Evolutionary conservation across 2,113 vertebrate genomes (phyloP), one percentile per base, ranked within the genome.

Genomic region (Microcebus griseorufus): DNA sequence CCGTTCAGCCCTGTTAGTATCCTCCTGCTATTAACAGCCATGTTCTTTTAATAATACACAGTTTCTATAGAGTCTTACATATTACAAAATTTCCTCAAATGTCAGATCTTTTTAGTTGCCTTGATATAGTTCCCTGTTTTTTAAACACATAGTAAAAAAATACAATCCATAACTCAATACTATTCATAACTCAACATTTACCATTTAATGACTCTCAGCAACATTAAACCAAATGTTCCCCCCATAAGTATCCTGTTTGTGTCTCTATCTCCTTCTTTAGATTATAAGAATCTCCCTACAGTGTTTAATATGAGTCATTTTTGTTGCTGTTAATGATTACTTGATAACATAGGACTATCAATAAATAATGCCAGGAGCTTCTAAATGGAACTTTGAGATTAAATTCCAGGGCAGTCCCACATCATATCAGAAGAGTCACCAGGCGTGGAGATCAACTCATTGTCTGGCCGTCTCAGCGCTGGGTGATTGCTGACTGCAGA

Each of bases 231-330:
- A 45, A 81, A 65, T 70, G 2, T 3, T 45, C 20, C 4, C 20
- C 9, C 29, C 1, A 1, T n/a, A 55, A 17, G 3, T 83, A 69
- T 69, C 3, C 12, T 45, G 13, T 62, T 58, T 72, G 17, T 60
- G 60, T 22, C 60, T 37, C 76, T 94, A n/a, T 91, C 20, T 93
- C 37, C 16, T 73, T 29, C 14, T 92, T 86, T 45, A 79, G 37
- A 42, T 80, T 53, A 22, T 72, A 4, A 78, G 39, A 12, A 73
- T 93, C 51, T 53, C 34, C 39, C 16, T 27, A 64, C 16, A 73
- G 34, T 34, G 42, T 6, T 88, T 88, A n/a, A 32, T 34, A 69
- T 94, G 93, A 93, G 13, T 97, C 90, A 96, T 83, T 95, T 78
- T 67, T 42, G 11, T 37, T 88, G 53, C 58, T 60, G 29, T 23